Evolutionary conservation across 2,888 invertebrate species (phyloP), one percentile per base, ranked within the genome.

Genomic region (Drosophila lutescens): DNA sequence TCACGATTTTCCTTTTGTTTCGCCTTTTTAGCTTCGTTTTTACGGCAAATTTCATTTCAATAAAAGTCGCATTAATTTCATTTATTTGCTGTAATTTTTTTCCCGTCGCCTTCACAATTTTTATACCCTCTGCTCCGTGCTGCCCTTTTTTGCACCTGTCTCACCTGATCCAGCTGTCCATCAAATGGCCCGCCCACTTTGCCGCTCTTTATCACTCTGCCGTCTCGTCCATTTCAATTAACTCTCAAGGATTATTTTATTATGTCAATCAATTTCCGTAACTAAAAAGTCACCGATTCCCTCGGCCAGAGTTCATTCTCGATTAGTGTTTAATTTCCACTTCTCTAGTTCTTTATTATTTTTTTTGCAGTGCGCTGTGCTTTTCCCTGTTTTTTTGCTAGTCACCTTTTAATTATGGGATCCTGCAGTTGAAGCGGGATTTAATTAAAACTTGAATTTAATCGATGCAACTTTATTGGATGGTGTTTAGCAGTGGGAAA

Each of bases 251-350:
- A 85, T 85, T 85, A 85, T 85, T 85, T 85, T 85, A 85, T 85
- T 88, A 88, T 85, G 87, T 85, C 87, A 80, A 83, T 88, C 84
- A 85, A 88, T 86, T 88, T 85, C 79, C 81, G 77, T 56, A 73
- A 77, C 86, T 88, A 79, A 86, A 83, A 82, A 76, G 80, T 66
- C 72, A 61, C 30, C 59, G 30, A 61, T 15, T 54, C 26, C 47
- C 36, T 32, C 30, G 23, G 15, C 50, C 53, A 2, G 34, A 50
- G 57, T 58, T 34, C 41, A 36, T 58, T 51, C 60, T 12, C 47
- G 53, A 49, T 58, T 41, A 23, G 23, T 17, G 38, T 43, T 58
- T 54, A 62, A 68, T 57, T 53, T 41, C 23, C 40, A 36, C 26
- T 23, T 20, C 49, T 40, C 38, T 17, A 13, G 34, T 56, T 43